phyloP scores from a whole-genome alignment of 2,797 vertebrate genomes.

The Halcyon leucocephala region DNA sequence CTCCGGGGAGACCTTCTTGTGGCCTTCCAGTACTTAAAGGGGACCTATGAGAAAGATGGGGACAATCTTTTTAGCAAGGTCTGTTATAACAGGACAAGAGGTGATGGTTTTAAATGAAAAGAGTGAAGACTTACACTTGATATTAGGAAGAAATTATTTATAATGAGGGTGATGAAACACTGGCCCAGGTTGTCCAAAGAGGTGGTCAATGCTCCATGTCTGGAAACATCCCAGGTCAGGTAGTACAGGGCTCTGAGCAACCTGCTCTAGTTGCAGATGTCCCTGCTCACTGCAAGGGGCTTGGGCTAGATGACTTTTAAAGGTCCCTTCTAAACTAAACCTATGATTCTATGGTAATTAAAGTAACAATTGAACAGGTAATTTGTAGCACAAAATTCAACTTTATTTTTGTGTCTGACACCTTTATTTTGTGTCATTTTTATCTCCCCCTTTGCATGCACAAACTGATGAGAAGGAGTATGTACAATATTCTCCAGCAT shows the following conservation, averaged over 20 bases:
- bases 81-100: not conserved
- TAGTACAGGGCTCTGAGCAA: not conserved
- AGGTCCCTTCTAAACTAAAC: not conserved
- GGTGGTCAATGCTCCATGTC: not conserved
- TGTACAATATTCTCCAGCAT: not conserved
- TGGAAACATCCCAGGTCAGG: not conserved
- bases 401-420: not conserved
- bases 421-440: not conserved
- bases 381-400: not conserved
- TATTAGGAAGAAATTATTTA: not conserved
- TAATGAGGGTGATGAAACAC: not conserved
- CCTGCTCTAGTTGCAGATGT: not conserved
- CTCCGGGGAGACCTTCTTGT: too few relatives aligned
- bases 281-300: not conserved
- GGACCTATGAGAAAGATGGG: not conserved
- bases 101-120: not conserved
- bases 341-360: not conserved
- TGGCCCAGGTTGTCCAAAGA: not conserved
- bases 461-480: not conserved
- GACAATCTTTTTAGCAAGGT: not conserved
- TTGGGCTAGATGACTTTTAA: not conserved
- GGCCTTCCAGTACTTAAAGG: not conserved
- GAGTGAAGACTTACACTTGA: not conserved
- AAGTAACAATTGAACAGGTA: not conserved
- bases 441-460: not conserved